phyloP scores from a whole-genome alignment of 2,113 vertebrate species.

The Carollia perspicillata region DNA sequence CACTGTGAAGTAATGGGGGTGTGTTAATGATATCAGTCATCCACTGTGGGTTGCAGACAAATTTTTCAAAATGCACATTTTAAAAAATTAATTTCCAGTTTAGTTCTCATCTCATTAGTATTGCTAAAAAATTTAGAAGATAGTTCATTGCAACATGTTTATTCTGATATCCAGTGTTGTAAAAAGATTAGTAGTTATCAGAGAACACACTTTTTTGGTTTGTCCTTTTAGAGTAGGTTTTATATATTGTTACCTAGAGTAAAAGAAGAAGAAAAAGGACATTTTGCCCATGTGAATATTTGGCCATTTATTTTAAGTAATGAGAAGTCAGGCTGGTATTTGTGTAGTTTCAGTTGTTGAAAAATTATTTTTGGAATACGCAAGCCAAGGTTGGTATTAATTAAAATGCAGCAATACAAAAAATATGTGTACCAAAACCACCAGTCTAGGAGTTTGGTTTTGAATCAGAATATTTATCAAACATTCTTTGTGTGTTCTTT shows the following conservation, averaged over 20 bases:
- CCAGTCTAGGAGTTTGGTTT: background rate
- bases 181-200: background rate
- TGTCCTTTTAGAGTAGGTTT: background rate
- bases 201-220: background rate
- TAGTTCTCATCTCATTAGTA: background rate
- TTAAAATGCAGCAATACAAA: background rate
- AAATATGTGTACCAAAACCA: background rate
- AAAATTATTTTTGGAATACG: background rate
- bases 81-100: slow-evolving; percentile 49
- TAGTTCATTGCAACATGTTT: slow-evolving; percentile 17
- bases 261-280: background rate
- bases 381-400: background rate
- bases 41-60: slow-evolving; percentile 4
- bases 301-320: background rate
- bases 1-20: slow-evolving; percentile 19
- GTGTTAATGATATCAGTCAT: slow-evolving; percentile 47
- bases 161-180: background rate
- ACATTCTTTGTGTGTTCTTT: background rate
- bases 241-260: background rate
- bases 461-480: background rate
- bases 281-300: background rate
- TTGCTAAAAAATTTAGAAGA: slow-evolving; percentile 49
- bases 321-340: background rate
- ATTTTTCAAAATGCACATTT: slow-evolving; percentile 24
- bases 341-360: background rate